Evolutionary conservation across 1,140 invertebrate genomes (phyloP).

Genomic region (Cephus cinctus): DNA sequence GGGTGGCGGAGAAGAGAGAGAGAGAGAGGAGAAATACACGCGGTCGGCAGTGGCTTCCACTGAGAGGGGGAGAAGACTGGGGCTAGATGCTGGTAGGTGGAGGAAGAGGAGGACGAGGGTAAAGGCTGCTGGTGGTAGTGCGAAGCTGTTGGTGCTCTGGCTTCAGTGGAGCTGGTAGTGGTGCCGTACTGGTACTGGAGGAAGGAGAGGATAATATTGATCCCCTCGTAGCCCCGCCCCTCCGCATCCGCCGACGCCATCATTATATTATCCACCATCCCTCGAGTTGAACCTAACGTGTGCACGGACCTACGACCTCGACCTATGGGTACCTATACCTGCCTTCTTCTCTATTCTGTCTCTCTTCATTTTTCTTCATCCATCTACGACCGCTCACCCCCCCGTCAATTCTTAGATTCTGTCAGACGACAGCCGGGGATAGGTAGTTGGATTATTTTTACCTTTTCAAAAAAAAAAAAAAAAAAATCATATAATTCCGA

Average conservation of each 20-base stretch:
- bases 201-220: conserved; percentile 58
- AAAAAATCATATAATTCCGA: no score
- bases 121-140: conserved; percentile 39
- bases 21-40: background rate
- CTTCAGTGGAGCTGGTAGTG: no score
- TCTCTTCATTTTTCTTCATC: background rate
- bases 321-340: background rate
- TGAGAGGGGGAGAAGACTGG: conserved; percentile 20
- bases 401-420: no score
- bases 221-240: conserved; percentile 56
- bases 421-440: no score
- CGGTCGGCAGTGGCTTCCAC: background rate
- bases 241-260: conserved; percentile 54
- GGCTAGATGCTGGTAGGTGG: conserved; percentile 14
- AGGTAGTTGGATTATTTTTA: no score
- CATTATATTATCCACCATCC: conserved; percentile 59
- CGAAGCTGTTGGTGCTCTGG: no score
- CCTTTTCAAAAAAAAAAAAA: no score
- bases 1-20: conserved; percentile 13
- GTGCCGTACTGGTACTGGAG: no score
- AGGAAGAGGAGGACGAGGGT: conserved; percentile 30
- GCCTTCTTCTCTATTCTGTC: background rate
- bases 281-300: conserved; percentile 43
- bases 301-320: conserved; percentile 22
- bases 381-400: background rate